A percentile compares a stretch with the other conserved stretches of the same genome.
Conservation (phyloP, 2,797 vertebrate genomes). For the Zalophus californianus region DNA sequence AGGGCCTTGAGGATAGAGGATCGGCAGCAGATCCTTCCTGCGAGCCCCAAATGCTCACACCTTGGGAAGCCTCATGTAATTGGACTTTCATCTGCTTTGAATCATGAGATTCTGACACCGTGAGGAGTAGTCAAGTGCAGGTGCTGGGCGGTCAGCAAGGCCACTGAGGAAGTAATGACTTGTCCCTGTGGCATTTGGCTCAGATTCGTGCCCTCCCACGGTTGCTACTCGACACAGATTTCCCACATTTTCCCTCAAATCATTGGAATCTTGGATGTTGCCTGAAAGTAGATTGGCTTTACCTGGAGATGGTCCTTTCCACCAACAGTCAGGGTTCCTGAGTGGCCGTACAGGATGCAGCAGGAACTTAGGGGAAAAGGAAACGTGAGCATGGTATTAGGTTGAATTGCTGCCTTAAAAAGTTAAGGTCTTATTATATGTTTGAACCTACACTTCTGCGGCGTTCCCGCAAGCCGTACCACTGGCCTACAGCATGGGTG, state of each 20-base stretch:
- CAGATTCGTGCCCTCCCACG: neutral
- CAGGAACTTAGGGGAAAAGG: neutral
- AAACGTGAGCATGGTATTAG: neutral
- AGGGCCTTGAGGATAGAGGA: neutral
- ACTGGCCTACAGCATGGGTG: neutral
- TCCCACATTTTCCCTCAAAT: neutral
- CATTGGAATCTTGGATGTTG: neutral
- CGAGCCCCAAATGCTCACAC: neutral
- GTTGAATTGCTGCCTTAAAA: neutral
- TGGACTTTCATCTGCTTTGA: neutral
- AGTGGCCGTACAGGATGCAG: neutral
- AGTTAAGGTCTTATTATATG: neutral
- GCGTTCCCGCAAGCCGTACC: neutral
- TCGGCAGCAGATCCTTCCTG: neutral
- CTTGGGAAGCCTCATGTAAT: neutral
- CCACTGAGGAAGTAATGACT: neutral
- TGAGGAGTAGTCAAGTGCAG: neutral
- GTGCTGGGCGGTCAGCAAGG: neutral
- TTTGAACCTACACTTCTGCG: neutral
- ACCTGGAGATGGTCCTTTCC: neutral
- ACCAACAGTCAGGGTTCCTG: neutral
- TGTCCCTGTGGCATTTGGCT: neutral
- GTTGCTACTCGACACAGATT: neutral
- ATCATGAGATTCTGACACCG: neutral
- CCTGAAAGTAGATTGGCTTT: neutral